These are phyloP conservation scores for Serrognathus titanus DNA, from an alignment of 2,888 invertebrate species.

Conservation along the genomic window DNA sequence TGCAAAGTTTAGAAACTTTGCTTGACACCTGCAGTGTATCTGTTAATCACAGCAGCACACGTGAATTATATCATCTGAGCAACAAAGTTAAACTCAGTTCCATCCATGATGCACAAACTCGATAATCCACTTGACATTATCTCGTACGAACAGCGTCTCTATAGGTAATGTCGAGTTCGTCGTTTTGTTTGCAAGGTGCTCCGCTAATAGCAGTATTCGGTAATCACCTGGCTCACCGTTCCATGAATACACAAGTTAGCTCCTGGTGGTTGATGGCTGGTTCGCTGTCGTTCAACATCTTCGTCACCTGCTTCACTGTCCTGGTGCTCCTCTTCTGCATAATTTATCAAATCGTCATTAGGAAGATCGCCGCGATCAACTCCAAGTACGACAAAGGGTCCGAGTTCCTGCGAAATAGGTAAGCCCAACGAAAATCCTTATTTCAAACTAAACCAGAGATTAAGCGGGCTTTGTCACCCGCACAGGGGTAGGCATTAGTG, in stretches of 20 bases:
- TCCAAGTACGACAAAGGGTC: constrained; percentile 61
- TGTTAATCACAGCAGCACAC: no score
- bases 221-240: constrained; percentile 65
- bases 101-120: no score
- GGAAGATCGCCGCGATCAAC: constrained; percentile 58
- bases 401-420: constrained; percentile 57
- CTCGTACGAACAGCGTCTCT: no score
- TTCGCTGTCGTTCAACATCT: constrained; percentile 61
- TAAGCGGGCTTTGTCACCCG: no score
- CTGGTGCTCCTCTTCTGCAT: constrained; percentile 66
- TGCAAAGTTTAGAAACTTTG: no score
- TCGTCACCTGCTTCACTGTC: constrained; percentile 64
- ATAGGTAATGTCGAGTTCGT: background rate
- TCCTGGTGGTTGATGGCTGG: constrained; percentile 65
- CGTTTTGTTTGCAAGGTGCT: constrained; percentile 52
- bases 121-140: no score
- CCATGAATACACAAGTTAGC: constrained; percentile 54
- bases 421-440: constrained; percentile 21
- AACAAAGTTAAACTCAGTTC: no score
- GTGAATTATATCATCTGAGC: no score
- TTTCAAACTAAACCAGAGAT: no score
- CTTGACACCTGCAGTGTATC: no score
- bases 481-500: no score
- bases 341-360: constrained; percentile 64
- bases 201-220: constrained; percentile 64